phyloP scores from a whole-genome alignment of 2,797 vertebrate genomes.

The Mycteria americana region DNA sequence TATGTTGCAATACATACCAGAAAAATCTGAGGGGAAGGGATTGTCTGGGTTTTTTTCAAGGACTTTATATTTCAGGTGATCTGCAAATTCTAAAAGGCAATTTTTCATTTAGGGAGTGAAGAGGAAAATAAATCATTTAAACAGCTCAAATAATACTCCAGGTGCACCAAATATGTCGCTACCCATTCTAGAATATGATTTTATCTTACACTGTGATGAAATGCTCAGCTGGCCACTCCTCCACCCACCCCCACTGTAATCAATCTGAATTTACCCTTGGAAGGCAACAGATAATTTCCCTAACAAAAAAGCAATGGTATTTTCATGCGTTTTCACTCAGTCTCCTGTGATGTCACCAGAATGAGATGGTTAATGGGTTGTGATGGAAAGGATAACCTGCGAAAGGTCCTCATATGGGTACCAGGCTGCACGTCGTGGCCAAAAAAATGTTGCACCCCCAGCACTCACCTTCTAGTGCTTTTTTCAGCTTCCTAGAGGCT shows the following conservation, averaged over 20 bases:
- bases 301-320: neutral
- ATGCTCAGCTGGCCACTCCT: neutral
- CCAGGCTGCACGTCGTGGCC: neutral
- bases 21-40: neutral
- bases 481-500: neutral
- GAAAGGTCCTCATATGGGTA: neutral
- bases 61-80: neutral
- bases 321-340: neutral
- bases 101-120: neutral
- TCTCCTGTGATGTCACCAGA: neutral
- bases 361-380: neutral
- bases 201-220: neutral
- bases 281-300: neutral
- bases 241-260: neutral
- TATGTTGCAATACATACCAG: neutral
- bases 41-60: neutral
- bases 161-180: neutral
- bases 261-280: neutral
- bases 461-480: neutral
- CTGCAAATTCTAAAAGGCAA: neutral
- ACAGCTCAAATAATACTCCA: neutral
- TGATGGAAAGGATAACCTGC: neutral
- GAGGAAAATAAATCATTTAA: neutral
- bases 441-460: neutral
- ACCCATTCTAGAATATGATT: neutral